Base-by-base conservation (phyloP, 1,140 invertebrate species). In the Achroia grisella region DNA sequence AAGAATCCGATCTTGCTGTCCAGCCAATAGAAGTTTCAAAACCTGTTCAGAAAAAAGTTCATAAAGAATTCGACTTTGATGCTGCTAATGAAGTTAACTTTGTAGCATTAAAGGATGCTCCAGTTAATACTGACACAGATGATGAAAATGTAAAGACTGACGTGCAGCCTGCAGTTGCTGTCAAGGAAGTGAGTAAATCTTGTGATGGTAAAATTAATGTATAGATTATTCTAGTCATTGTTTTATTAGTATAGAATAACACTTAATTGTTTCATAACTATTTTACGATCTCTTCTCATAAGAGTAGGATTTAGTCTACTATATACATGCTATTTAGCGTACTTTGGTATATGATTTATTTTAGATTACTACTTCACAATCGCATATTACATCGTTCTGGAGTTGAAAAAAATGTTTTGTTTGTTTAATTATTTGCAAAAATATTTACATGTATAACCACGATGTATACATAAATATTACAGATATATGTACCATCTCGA, bases 161-260 rank as follows among this genome's bases (percentile, higher is more conserved):
- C 12, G 52, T 52, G 23, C 62, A 62, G 52, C 62, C 62, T 28
- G 35, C 69, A 30, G 61, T 64, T 10, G 39, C 77, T 49, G 61
- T 73, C 4, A 76, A 79, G 62, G 75, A 82, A 74, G 75, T 82
- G 65, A 82, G 78, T 79, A 74, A 60, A 34, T 27, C 31, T 29
- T 29, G n/a, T 30, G 27, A 39, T 27, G 29, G 51, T 13, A 33
- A 47, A 35, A 34, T 27, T 40, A 37, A 23, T n/a, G n/a, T n/a
- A n/a, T n/a, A n/a, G n/a, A n/a, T n/a, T n/a, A n/a, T n/a, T n/a
- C n/a, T n/a, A n/a, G n/a, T n/a, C n/a, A n/a, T n/a, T n/a, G n/a
- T n/a, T n/a, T n/a, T n/a, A n/a, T n/a, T n/a, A n/a, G n/a, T n/a
- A n/a, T n/a, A n/a, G n/a, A n/a, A n/a, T n/a, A n/a, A n/a, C n/a